phyloP scores from a whole-genome alignment of 2,797 vertebrate genomes.

The Macrochelys suwanniensis region DNA sequence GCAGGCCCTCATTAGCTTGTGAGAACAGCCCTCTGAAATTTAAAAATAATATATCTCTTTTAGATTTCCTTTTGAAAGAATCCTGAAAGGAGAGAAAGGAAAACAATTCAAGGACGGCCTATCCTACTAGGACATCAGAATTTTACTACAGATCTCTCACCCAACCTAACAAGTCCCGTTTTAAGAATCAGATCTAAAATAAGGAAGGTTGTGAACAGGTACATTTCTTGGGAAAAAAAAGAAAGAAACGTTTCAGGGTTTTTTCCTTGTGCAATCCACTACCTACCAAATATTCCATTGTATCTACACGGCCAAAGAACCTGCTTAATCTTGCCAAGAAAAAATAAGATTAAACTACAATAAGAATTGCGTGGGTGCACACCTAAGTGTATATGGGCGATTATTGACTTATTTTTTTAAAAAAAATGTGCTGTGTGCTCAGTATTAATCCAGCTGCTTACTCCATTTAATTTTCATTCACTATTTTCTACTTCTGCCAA shows the following conservation, averaged over 20 bases:
- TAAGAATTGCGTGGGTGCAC: background rate
- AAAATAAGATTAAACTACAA: slow-evolving; percentile 22
- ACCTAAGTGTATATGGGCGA: background rate
- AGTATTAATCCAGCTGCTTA: background rate
- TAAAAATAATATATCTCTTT: slow-evolving; percentile 36
- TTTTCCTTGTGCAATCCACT: background rate
- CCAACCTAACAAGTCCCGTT: background rate
- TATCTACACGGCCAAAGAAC: background rate
- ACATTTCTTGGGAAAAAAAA: background rate
- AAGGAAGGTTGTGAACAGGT: background rate
- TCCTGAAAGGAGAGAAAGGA: slow-evolving; percentile 43
- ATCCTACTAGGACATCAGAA: background rate
- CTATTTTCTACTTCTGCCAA: background rate
- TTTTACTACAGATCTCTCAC: background rate
- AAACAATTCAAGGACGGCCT: background rate
- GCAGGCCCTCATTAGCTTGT: background rate
- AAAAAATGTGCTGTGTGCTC: background rate
- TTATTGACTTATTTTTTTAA: background rate
- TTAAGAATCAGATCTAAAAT: background rate
- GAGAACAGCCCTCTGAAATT: slow-evolving; percentile 27
- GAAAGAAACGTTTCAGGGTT: background rate
- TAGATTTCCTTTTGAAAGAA: background rate
- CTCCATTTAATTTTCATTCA: background rate
- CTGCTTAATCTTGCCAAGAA: slow-evolving; percentile 24
- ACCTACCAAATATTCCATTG: background rate